Evolutionary conservation across 2,888 invertebrate species (phyloP).

Genomic region (Tolmerus cingulatus): DNA sequence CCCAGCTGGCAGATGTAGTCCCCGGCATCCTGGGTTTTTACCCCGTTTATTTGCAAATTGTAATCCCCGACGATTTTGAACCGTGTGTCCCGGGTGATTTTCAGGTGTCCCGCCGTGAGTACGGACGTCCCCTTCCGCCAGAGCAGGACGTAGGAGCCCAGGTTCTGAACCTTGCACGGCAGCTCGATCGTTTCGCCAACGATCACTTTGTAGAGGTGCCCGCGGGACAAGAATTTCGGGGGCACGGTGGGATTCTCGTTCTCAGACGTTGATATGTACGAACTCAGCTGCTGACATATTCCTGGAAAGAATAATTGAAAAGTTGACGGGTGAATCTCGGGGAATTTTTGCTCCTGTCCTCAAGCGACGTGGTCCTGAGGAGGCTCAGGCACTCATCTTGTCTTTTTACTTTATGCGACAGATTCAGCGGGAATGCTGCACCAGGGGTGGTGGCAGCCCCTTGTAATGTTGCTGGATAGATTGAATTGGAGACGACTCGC

Average conservation of each 20-base stretch:
- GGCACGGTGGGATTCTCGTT: slow-evolving; percentile 58
- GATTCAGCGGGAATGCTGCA: background rate
- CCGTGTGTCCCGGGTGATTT: slow-evolving; percentile 73
- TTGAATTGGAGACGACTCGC: background rate
- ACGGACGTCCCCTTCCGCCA: slow-evolving; percentile 77
- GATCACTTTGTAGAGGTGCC: slow-evolving; percentile 79
- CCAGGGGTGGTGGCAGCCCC: background rate
- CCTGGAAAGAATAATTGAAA: slow-evolving; percentile 42
- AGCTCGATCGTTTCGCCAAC: slow-evolving; percentile 79
- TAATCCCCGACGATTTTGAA: slow-evolving; percentile 75
- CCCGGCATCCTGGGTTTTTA: slow-evolving; percentile 75
- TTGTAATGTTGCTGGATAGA: background rate
- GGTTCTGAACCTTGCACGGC: slow-evolving; percentile 82
- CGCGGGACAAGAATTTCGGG: slow-evolving; percentile 77
- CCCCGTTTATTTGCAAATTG: slow-evolving; percentile 74
- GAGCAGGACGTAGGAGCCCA: slow-evolving; percentile 72
- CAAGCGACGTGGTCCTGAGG: background rate
- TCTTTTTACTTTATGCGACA: background rate
- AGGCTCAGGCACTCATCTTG: background rate
- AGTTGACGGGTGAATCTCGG: background rate
- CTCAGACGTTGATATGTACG: slow-evolving; percentile 48
- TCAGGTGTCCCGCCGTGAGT: slow-evolving; percentile 74
- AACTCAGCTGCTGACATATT: slow-evolving; percentile 49
- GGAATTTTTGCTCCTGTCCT: background rate
- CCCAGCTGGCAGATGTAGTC: slow-evolving; percentile 79